phyloP scores from a whole-genome alignment of 2,888 invertebrate genomes.

The Lithophane ornitopus region DNA sequence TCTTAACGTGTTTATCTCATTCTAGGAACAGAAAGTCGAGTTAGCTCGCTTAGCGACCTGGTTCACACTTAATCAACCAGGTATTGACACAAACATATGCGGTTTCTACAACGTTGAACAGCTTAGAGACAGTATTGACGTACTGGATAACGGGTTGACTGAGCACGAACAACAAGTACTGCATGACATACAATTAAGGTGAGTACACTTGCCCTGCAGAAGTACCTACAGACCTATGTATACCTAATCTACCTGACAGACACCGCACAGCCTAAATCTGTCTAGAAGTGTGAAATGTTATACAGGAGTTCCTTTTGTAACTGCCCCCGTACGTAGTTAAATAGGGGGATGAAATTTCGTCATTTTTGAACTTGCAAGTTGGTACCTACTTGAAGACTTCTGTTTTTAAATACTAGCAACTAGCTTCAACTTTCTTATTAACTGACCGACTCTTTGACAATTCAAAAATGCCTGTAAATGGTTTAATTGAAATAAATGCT shows the following conservation, averaged over 20 bases:
- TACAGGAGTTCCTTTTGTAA: neutral
- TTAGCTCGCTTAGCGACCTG: slow-evolving; percentile 93
- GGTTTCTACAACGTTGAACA: slow-evolving; percentile 93
- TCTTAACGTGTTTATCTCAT: slow-evolving; percentile 15
- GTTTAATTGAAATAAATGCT: too few relatives aligned
- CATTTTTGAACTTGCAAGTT: too few relatives aligned
- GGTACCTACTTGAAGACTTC: too few relatives aligned
- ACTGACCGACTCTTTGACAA: too few relatives aligned
- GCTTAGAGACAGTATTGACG: slow-evolving; percentile 92
- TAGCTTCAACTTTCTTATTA: too few relatives aligned
- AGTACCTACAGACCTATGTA: neutral
- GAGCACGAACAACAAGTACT: slow-evolving; percentile 92
- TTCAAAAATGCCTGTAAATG: too few relatives aligned
- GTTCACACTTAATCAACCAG: slow-evolving; percentile 91
- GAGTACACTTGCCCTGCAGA: slow-evolving; percentile 66
- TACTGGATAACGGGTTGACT: slow-evolving; percentile 92
- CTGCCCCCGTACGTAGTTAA: too few relatives aligned
- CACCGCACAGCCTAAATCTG: neutral
- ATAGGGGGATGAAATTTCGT: too few relatives aligned
- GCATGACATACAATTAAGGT: slow-evolving; percentile 92
- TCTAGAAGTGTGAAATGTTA: neutral
- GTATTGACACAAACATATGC: slow-evolving; percentile 93
- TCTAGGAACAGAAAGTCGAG: slow-evolving; percentile 91
- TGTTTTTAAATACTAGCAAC: too few relatives aligned
- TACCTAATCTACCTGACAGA: neutral